Percentiles rank a stretch among this genome's conserved stretches.
These are phyloP conservation scores for Druon quercuslanigerum DNA, from an alignment of 1,140 invertebrate species.

Conservation along the genomic window DNA sequence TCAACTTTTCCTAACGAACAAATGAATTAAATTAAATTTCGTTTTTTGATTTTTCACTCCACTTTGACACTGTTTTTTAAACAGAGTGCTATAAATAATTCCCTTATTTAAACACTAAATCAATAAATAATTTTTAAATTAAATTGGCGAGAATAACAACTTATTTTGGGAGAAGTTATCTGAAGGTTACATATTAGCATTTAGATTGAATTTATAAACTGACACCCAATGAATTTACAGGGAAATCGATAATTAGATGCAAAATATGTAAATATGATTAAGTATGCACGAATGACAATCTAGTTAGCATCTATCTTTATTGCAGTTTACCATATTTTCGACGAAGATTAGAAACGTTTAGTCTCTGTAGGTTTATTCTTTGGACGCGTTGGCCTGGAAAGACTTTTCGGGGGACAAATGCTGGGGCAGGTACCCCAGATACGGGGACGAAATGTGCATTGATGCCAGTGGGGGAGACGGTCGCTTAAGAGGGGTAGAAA, in stretches of 20 bases:
- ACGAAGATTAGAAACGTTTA: conserved; percentile 52
- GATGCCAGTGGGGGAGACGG: conserved; percentile 15
- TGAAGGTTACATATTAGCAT: neutral
- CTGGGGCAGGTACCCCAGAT: conserved; percentile 63
- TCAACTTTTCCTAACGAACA: no score
- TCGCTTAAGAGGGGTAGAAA: neutral
- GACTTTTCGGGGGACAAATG: conserved; percentile 62
- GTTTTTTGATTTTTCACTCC: no score
- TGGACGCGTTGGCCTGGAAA: conserved; percentile 69
- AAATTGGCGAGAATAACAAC: no score
- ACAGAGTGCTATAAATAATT: no score
- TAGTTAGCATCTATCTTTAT: conserved; percentile 62
- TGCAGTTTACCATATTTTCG: conserved; percentile 54
- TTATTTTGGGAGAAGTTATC: no score
- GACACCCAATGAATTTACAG: neutral
- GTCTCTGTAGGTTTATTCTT: conserved; percentile 65
- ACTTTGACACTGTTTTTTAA: no score
- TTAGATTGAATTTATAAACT: neutral
- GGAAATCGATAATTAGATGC: conserved; percentile 24
- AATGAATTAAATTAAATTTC: no score
- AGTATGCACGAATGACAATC: conserved; percentile 52
- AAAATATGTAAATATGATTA: conserved; percentile 35
- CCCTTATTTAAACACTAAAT: no score
- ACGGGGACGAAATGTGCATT: conserved; percentile 49
- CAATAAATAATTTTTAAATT: no score